Evolutionary conservation across 2,113 vertebrate species (phyloP), one percentile per base, ranked within the genome.

Genomic region (Peromyscus leucopus): DNA sequence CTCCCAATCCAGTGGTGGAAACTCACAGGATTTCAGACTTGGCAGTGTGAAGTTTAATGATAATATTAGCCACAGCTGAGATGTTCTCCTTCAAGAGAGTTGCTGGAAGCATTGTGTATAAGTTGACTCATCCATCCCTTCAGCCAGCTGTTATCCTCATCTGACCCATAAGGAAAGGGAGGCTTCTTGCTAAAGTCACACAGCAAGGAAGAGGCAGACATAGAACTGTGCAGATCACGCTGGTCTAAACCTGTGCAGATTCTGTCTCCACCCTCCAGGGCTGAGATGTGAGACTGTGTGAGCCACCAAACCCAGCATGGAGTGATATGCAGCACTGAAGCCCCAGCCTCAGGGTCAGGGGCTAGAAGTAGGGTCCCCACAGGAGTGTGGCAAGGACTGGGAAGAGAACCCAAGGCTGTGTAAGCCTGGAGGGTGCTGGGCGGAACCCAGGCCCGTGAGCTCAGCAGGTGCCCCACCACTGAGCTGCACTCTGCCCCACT

Each of bases 141-240:
- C 72, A 71, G 76, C 19, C 57, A 51, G 33, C 46, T 86, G 19
- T 51, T 94, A 33, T 72, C 65, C 94, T 46, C 76, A 28, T 86
- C 51, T 93, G 86, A 89, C 55, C 82, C 76, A 90, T 1, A 13
- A 90, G 96, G 87, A 82, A 94, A 90, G 61, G 15, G 85, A 89
- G 59, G 51, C 82, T 86, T 28, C 42, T 69, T 91, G 61, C 31
- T 57, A 82, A 83, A 78, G 67, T 94, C 94, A 94, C 95, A 94
- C 55, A 94, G 85, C 67, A 91, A 92, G 46, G 78, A 76, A 67
- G 31, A 80, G 79, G 12, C 33, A 94, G 57, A 55, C 61, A n/a
- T 5, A 26, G 67, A 10, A 11, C 36, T 74, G 3, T n/a, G 46
- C 12, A 5, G 46, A 55, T 48, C 85, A 16, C 4, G 7, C 12